A percentile compares a stretch with the other conserved stretches of the same genome.
Evolutionary conservation across 2,113 vertebrate species (phyloP).

Genomic region (Forbesichthys agassizii): DNA sequence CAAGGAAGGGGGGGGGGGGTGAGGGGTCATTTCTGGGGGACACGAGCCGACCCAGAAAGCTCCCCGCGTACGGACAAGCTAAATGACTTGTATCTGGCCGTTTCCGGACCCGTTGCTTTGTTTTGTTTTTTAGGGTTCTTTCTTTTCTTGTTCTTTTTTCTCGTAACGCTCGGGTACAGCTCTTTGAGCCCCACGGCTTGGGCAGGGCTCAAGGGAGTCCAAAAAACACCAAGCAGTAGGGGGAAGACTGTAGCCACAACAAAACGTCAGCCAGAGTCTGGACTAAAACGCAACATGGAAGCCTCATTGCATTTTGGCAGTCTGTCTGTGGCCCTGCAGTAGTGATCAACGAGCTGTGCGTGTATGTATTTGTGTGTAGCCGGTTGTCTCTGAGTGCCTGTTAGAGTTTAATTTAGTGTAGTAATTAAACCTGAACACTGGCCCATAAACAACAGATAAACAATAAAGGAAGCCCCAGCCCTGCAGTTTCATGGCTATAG

Average conservation of each 20-base stretch:
- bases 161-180: neutral
- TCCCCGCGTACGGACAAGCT: constrained; percentile 29
- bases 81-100: constrained; percentile 48
- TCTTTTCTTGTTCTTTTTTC: constrained; percentile 9
- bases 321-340: constrained; percentile 28
- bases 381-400: constrained; percentile 92
- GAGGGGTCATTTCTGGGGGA: constrained; percentile 60
- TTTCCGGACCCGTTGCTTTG: constrained; percentile 36
- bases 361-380: constrained; percentile 58
- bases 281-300: constrained; percentile 60
- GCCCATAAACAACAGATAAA: constrained; percentile 99
- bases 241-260: constrained; percentile 36
- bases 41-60: constrained; percentile 37
- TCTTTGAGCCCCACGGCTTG: neutral
- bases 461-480: constrained; percentile 92
- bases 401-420: constrained; percentile 99
- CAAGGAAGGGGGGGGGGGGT: neutral
- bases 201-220: neutral
- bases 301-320: constrained; percentile 56
- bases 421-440: constrained; percentile 99
- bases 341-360: constrained; percentile 77
- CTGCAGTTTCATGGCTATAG: constrained; percentile 97
- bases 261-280: constrained; percentile 26
- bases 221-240: constrained; percentile 16
- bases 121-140: neutral